Percentiles rank a stretch among this genome's conserved stretches.
phyloP scores from a whole-genome alignment of 2,797 vertebrate species.

The Jordanella pulchra region DNA sequence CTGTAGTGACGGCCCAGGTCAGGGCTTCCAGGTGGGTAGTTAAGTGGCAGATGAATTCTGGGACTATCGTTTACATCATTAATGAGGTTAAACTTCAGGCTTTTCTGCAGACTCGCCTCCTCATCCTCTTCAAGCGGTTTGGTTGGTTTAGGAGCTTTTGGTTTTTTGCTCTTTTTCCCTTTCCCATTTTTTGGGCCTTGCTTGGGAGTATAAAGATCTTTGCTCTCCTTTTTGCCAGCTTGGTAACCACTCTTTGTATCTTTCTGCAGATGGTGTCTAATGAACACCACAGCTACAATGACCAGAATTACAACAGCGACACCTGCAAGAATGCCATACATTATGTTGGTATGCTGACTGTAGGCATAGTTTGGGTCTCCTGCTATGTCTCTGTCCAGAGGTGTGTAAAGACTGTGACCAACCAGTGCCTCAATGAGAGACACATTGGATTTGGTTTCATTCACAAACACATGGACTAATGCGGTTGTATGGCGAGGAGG shows the following conservation, averaged over 20 bases:
- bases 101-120: constrained; percentile 91
- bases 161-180: constrained; percentile 92
- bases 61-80: constrained; percentile 93
- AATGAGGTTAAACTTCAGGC: constrained; percentile 95
- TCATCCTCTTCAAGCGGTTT: constrained; percentile 94
- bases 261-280: constrained; percentile 90
- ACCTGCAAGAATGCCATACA: constrained; percentile 91
- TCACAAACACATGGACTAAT: constrained; percentile 94
- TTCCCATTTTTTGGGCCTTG: constrained; percentile 90
- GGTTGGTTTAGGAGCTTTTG: constrained; percentile 90
- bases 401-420: constrained; percentile 94
- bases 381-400: constrained; percentile 93
- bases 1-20: constrained; percentile 97
- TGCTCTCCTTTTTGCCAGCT: constrained; percentile 96
- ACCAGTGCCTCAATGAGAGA: constrained; percentile 91
- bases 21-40: constrained; percentile 94
- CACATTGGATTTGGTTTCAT: constrained; percentile 91
- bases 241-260: constrained; percentile 97
- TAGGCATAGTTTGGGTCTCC: constrained; percentile 92
- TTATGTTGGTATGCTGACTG: constrained; percentile 88
- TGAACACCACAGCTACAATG: constrained; percentile 89
- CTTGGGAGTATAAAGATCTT: constrained; percentile 94
- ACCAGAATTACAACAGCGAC: constrained; percentile 89
- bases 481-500: constrained; percentile 90
- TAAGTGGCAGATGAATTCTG: constrained; percentile 94